Evolutionary conservation across 2,797 vertebrate genomes (phyloP).

Genomic region (Chloroceryle inda): DNA sequence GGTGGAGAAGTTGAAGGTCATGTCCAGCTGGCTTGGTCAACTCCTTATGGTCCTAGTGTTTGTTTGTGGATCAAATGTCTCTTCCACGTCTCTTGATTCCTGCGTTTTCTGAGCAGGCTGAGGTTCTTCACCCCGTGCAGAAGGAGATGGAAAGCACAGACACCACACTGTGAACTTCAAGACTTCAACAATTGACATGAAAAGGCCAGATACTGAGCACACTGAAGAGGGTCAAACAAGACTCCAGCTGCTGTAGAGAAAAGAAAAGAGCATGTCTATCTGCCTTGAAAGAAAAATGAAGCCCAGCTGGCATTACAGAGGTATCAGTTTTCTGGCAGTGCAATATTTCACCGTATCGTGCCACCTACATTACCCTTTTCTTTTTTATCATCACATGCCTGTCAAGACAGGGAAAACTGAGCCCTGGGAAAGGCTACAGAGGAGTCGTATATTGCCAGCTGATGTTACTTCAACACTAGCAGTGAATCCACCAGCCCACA

Average conservation of each 20-base stretch:
- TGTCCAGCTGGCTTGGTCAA: neutral
- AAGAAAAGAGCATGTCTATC: neutral
- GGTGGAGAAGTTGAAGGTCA: neutral
- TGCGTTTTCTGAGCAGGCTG: neutral
- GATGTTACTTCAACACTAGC: neutral
- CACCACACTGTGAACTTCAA: rapidly evolving
- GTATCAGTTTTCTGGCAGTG: neutral
- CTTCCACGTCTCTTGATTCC: neutral
- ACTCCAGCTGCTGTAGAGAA: neutral
- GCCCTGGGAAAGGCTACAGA: neutral
- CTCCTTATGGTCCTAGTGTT: neutral
- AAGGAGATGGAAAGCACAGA: neutral
- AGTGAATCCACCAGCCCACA: neutral
- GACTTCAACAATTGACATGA: neutral
- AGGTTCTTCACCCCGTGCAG: neutral
- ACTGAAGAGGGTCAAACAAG: neutral
- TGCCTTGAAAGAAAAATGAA: neutral
- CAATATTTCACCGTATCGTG: neutral
- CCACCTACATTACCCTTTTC: neutral
- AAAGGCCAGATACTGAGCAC: neutral
- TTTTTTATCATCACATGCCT: neutral
- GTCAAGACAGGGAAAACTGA: neutral
- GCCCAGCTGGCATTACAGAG: neutral
- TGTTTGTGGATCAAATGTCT: neutral
- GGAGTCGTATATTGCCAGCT: neutral